phyloP scores from a whole-genome alignment of 2,113 vertebrate species.

The Lepidothrix coronata region DNA sequence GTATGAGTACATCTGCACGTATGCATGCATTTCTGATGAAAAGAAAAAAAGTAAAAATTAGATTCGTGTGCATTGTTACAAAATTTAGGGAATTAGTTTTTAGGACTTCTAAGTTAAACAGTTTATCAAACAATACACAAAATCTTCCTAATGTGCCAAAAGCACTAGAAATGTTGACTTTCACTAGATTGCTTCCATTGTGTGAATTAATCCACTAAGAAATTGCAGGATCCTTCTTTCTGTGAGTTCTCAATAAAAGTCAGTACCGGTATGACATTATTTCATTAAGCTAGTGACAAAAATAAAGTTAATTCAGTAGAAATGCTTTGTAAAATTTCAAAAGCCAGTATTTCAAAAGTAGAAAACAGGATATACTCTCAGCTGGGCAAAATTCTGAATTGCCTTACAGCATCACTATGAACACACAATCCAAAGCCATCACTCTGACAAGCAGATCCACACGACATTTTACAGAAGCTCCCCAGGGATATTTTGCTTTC shows the following conservation, averaged over 20 bases:
- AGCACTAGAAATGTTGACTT: not conserved
- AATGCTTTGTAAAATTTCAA: not conserved
- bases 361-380: not conserved
- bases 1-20: not conserved
- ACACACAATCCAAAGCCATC: not conserved
- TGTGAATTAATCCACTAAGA: not conserved
- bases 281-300: not conserved
- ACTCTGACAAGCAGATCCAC: not conserved
- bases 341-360: not conserved
- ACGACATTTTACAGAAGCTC: not conserved
- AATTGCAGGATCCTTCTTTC: not conserved
- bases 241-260: not conserved
- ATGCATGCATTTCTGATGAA: not conserved
- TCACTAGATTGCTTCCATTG: not conserved
- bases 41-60: not conserved
- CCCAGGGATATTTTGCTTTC: not conserved
- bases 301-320: not conserved
- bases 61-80: not conserved
- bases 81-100: not conserved
- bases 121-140: not conserved
- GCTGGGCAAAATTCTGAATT: not conserved
- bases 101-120: not conserved
- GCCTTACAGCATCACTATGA: not conserved
- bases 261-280: not conserved
- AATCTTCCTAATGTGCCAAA: not conserved